Evolutionary conservation across 2,888 invertebrate species (phyloP).

Genomic region (Andrena bucephala): DNA sequence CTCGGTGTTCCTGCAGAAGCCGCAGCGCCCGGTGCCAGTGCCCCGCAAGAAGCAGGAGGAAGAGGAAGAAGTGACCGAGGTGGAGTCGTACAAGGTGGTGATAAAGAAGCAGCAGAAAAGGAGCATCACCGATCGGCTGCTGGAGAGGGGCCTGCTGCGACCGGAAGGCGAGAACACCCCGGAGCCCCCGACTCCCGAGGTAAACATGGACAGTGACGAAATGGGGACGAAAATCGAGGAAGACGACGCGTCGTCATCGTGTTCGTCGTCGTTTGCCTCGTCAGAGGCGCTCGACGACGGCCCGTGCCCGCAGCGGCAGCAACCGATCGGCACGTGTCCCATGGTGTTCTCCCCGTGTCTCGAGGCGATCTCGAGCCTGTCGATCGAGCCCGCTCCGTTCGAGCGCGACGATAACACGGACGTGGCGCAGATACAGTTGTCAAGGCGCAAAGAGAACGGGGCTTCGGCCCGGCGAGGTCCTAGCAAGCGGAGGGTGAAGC

Average conservation of each 20-base stretch:
- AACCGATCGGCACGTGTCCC: neutral
- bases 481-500: constrained; percentile 34
- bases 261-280: constrained; percentile 20
- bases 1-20: constrained; percentile 92
- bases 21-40: constrained; percentile 89
- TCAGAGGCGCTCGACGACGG: constrained; percentile 5
- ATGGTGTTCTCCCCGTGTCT: neutral
- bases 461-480: neutral
- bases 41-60: constrained; percentile 76
- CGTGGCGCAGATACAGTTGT: constrained; percentile 7
- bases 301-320: neutral
- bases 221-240: constrained; percentile 39
- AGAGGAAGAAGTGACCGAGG: constrained; percentile 38
- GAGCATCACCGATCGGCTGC: constrained; percentile 79
- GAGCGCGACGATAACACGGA: constrained; percentile 10
- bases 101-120: constrained; percentile 82
- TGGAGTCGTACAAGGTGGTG: constrained; percentile 79
- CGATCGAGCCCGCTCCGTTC: neutral
- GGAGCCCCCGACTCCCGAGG: constrained; percentile 76
- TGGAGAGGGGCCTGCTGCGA: constrained; percentile 79
- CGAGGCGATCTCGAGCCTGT: neutral
- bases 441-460: constrained; percentile 21
- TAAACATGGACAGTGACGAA: constrained; percentile 73
- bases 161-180: constrained; percentile 75
- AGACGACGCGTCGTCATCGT: constrained; percentile 20